Evolutionary conservation across 1,140 invertebrate species (phyloP).

Genomic region (Caenorhabditis inopinata): DNA sequence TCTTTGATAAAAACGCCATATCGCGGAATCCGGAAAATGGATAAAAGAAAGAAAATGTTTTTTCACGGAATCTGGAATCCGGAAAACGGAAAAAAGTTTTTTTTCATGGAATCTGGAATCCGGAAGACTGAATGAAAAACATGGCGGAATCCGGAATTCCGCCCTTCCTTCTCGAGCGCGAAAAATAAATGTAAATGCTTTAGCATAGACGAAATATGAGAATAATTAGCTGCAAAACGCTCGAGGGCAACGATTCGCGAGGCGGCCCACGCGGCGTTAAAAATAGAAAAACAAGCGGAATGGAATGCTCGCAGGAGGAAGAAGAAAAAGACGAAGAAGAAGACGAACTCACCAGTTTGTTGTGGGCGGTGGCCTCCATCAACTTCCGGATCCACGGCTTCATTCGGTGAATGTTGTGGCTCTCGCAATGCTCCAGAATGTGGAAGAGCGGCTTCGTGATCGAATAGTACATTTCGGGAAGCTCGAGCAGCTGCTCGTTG

Average conservation of each 20-base stretch:
- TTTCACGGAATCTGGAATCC: no score
- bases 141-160: neutral
- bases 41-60: neutral
- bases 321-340: neutral
- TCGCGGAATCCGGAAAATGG: no score
- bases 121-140: neutral
- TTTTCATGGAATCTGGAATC: neutral
- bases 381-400: conserved; percentile 61
- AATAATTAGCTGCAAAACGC: conserved; percentile 30
- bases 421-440: conserved; percentile 61
- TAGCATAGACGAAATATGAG: conserved; percentile 25
- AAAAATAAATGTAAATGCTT: no score
- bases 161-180: no score
- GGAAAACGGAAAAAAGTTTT: no score
- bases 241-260: neutral
- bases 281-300: neutral
- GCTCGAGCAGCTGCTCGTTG: conserved; percentile 59
- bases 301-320: no score
- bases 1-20: no score
- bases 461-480: conserved; percentile 54
- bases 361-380: conserved; percentile 44
- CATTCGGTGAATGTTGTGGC: conserved; percentile 62
- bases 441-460: conserved; percentile 58
- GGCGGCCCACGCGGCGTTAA: neutral
- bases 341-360: conserved; percentile 40